Base-by-base conservation (phyloP, 1,140 invertebrate genomes). In the Lasaia peninsularis region DNA sequence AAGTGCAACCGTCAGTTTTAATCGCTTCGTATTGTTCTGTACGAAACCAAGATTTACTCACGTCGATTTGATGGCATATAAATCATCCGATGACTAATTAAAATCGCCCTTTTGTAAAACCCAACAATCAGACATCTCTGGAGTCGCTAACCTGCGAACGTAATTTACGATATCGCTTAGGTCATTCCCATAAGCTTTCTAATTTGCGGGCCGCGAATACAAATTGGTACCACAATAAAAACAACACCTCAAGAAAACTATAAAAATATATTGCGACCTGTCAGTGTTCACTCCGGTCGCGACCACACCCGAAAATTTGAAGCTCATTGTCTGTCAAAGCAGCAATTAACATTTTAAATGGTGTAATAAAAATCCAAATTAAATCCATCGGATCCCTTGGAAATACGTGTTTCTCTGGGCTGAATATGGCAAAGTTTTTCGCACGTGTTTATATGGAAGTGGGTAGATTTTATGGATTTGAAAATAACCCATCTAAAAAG, bases 101-200 rank as follows among this genome's bases (percentile, higher is more conserved):
- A 87, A 86, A 84, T 57, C 60, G 62, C 68, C 67, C 70, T 71
- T 76, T 75, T 70, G 56, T 64, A 63, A 70, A 67, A 60, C 58
- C 52, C 67, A 69, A 28, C 24, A 28, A 28, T 28, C 24, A 65
- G 63, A 60, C 63, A 65, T 67, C 40, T 44, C 18, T 60, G 44
- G 58, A 73, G 63, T 69, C 62, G 76, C 69, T 65, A 77, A 78
- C 63, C 73, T 65, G 75, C 65, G 71, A 77, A 73, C 65, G 69
- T 84, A 77, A 81, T 88, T 86, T 88, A 88, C 79, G 82, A 82
- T 75, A 80, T 77, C 59, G 76, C 59, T 53, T 67, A 72, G 58
- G 65, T 72, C 69, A 71, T 77, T 70, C 65, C 70, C 73, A 75
- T 80, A 86, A 86, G 79, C 80, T 84, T 86, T 88, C 83, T 86